Base-by-base conservation (phyloP, 2,797 vertebrate genomes). In the Eupleurogrammus muticus region DNA sequence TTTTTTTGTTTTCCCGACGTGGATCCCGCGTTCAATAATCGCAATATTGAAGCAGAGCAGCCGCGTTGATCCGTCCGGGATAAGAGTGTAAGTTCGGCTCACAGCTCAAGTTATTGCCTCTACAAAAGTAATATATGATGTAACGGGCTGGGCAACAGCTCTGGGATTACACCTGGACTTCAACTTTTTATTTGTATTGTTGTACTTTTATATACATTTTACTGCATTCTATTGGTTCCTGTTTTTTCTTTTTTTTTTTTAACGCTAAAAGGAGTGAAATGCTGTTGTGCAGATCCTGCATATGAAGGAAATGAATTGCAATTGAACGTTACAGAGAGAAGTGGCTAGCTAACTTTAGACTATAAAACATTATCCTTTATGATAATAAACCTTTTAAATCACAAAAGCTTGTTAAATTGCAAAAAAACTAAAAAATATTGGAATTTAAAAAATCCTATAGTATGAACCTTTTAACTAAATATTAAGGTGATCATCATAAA, bases 51-150 rank as follows among this genome's bases (percentile, higher is more conserved):
- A 50, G n/a, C 46, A 38, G 49, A n/a, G 23, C 20, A 3, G 42
- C 55, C 68, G 46, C 46, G 80, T 77, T 80, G 66, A 77, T 82
- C 66, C 40, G 42, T 61, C 17, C 14, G 38, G 66, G 58, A 75
- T 60, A 50, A 61, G 51, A 66, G 49, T 53, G 57, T 23, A 53
- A 20, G 40, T 63, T 63, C 70, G 51, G 49, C 48, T 56, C 23
- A 4, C 16, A 42, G 12, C 42, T 71, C 4, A 20, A 49, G 47
- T 23, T 76, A 66, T 62, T 62, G 55, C 73, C 57, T 73, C 46
- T 63, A 48, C 58, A 14, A 23, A 28, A 73, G 36, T 9, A 63
- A 58, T 34, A 47, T 75, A 50, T 87, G 81, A 84, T 49, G 75
- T 35, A 79, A 82, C 54, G 32, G 28, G 62, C 62, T 60, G 70